Base-by-base conservation (phyloP, 2,113 vertebrate species). In the Mellivora capensis region DNA sequence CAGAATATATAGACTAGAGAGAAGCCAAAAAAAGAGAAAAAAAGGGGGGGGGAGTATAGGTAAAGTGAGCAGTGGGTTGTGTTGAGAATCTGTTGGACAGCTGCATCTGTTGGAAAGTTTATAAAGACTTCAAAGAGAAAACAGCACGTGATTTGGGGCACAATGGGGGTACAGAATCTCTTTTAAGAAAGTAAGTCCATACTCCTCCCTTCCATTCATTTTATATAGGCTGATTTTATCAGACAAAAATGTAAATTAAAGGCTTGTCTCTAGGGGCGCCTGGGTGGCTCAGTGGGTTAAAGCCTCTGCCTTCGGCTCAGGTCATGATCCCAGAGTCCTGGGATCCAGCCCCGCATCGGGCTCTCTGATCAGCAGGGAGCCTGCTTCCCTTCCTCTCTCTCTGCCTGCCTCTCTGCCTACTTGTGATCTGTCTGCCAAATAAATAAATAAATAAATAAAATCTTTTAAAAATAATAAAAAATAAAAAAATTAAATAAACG, bases 141-240 rank as follows among this genome's bases (percentile, higher is more conserved):
- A 62, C 1, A 31, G n/a, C 12, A 15, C 29, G 14, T 81, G 23
- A 52, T 44, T 76, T 31, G 42, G 79, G n/a, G 9, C 57, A 62
- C 81, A 67, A 0, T 21, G 42, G 5, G 62, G 17, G 17, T 17
- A 90, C 11, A 77, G 4, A 15, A 20, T 4, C 0, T 6, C 74
- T 95, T 94, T 42, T 59, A 93, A 59, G 52, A 59, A 86, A 96
- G 42, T 72, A 64, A 88, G 21, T 31, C 87, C 67, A 91, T 52
- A 18, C 15, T 69, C 29, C 15, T 81, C 31, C 14, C 47, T 88
- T 84, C 21, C 64, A 59, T 49, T 86, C 62, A 42, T 71, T 62
- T 62, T 64, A 47, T 42, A 20, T 27, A 49, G 47, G 34, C 34
- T 10, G n/a, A 34, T 23, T 96, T 79, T 79, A 61, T 49, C 57